A percentile compares a stretch with the other conserved stretches of the same genome.
These are phyloP conservation scores for Anisognathus igniventris DNA, from an alignment of 2,797 vertebrate genomes.

Conservation along the genomic window DNA sequence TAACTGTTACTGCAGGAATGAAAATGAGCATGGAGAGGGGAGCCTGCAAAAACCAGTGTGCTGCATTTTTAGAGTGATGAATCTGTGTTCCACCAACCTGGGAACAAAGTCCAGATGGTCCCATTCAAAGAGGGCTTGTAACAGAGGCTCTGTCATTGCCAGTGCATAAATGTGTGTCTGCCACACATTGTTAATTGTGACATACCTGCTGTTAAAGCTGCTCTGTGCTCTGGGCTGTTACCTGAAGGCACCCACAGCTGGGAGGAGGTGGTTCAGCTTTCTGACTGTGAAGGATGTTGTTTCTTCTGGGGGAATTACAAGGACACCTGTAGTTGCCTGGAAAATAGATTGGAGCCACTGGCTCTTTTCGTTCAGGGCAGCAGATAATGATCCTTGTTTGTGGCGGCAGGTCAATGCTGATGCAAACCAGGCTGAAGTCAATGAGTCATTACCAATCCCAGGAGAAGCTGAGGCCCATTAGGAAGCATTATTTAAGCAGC, in stretches of 20 bases:
- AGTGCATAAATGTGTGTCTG: background rate
- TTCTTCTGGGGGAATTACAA: background rate
- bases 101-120: background rate
- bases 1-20: background rate
- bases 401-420: background rate
- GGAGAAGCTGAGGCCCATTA: background rate
- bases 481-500: background rate
- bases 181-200: background rate
- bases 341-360: background rate
- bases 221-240: background rate
- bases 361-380: background rate
- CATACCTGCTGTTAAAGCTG: background rate
- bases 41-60: background rate
- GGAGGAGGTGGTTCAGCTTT: background rate
- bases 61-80: background rate
- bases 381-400: background rate
- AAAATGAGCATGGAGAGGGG: background rate
- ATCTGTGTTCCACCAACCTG: background rate
- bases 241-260: background rate
- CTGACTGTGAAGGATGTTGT: background rate
- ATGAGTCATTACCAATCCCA: background rate
- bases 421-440: constrained; percentile 5
- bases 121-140: background rate
- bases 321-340: background rate
- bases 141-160: background rate